Evolutionary conservation across 2,797 vertebrate genomes (phyloP).

Genomic region (Sandelia bainsii): DNA sequence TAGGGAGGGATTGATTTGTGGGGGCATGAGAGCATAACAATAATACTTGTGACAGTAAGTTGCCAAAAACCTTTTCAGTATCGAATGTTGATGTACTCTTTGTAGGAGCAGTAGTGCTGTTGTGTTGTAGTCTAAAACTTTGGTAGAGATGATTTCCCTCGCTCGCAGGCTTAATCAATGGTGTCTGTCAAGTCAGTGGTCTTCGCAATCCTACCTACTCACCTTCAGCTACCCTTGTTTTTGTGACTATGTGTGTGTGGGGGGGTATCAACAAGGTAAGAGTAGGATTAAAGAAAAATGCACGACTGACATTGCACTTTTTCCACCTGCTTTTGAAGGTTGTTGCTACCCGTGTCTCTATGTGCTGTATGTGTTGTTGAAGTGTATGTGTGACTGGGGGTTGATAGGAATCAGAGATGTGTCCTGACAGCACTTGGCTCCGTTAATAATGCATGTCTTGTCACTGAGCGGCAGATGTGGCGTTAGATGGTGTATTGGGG

Average conservation of each 20-base stretch:
- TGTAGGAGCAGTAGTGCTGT: no score
- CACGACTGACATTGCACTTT: slow-evolving; percentile 1
- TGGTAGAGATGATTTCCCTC: slow-evolving; percentile 59
- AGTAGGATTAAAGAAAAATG: no score
- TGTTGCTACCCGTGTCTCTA: slow-evolving; percentile 5
- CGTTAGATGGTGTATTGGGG: slow-evolving; percentile 70
- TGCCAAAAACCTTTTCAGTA: slow-evolving; percentile 62
- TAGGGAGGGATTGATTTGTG: slow-evolving; percentile 58
- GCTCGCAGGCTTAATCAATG: slow-evolving; percentile 72
- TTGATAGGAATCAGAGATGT: slow-evolving; percentile 62
- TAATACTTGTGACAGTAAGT: slow-evolving; percentile 58
- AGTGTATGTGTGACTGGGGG: slow-evolving; percentile 20
- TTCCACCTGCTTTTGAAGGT: slow-evolving; percentile 19
- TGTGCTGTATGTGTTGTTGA: slow-evolving; percentile 22
- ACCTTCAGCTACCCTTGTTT: slow-evolving; percentile 68
- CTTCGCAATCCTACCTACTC: slow-evolving; percentile 55
- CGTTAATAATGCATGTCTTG: slow-evolving; percentile 80
- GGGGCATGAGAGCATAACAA: slow-evolving; percentile 52
- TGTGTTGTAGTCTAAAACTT: slow-evolving; percentile 21
- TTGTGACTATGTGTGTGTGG: slow-evolving; percentile 24
- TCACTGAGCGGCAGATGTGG: slow-evolving; percentile 70
- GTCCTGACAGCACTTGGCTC: slow-evolving; percentile 65
- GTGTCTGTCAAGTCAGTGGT: slow-evolving; percentile 73
- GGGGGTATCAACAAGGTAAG: no score
- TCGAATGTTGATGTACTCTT: slow-evolving; percentile 36